Evolutionary conservation across 2,797 vertebrate species (phyloP).

Genomic region (Pseudopleuronectes americanus): DNA sequence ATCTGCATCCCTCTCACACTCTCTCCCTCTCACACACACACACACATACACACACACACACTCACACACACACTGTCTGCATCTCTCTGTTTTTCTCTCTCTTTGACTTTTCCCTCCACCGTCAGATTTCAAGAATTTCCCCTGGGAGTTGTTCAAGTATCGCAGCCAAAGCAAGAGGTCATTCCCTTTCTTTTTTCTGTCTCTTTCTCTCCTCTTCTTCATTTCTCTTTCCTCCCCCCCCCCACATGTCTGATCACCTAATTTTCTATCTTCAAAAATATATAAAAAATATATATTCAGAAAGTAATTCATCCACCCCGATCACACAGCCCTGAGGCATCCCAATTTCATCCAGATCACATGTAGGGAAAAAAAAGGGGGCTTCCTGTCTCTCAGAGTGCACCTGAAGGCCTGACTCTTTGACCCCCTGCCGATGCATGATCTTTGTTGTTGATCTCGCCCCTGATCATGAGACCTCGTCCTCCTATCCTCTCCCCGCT

Average conservation of each 20-base stretch:
- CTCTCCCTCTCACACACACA: conserved; percentile 33
- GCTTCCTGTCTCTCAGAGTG: conserved; percentile 19
- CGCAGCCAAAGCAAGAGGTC: conserved; percentile 54
- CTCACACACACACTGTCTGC: conserved; percentile 34
- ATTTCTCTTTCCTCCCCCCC: neutral
- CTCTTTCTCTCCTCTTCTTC: neutral
- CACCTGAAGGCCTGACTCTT: conserved; percentile 73
- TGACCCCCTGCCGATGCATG: conserved; percentile 38
- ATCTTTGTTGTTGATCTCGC: conserved; percentile 45
- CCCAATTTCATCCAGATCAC: conserved; percentile 12
- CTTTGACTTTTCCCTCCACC: conserved; percentile 25
- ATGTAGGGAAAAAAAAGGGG: conserved; percentile 3
- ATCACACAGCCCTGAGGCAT: neutral
- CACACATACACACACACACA: conserved; percentile 28
- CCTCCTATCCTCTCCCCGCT: conserved; percentile 53
- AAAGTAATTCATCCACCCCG: neutral
- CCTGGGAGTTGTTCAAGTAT: conserved; percentile 52
- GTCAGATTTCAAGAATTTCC: conserved; percentile 80
- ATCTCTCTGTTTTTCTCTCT: conserved; percentile 47
- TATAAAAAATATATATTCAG: conserved; percentile 7
- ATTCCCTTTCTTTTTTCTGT: conserved; percentile 8
- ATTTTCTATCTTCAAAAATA: conserved; percentile 8
- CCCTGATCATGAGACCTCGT: conserved; percentile 71
- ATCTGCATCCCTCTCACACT: conserved; percentile 70
- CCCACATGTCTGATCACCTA: conserved; percentile 7